Evolutionary conservation across 1,140 invertebrate genomes (phyloP).

Genomic region (Lordiphosa collinella): DNA sequence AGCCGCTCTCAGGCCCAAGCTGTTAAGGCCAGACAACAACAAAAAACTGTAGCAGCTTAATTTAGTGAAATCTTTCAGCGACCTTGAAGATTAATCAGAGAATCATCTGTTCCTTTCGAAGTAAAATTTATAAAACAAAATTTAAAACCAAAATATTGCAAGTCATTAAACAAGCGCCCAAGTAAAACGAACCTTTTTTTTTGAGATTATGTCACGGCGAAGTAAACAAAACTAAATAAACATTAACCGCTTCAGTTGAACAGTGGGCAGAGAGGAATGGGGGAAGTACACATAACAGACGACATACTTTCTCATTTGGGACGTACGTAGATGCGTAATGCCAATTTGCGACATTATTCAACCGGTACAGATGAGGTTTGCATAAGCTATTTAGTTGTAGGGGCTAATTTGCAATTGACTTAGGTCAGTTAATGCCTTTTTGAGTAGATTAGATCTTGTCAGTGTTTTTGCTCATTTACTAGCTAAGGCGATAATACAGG

Average conservation of each 20-base stretch:
- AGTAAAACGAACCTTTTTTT: constrained; percentile 30
- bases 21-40: constrained; percentile 29
- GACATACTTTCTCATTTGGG: constrained; percentile 64
- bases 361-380: constrained; percentile 33
- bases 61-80: constrained; percentile 56
- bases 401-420: constrained; percentile 2
- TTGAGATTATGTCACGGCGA: constrained; percentile 55
- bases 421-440: constrained; percentile 27
- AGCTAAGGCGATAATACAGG: too few species aligned
- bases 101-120: constrained; percentile 13
- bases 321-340: constrained; percentile 52
- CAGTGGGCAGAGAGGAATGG: neutral
- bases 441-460: too few species aligned
- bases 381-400: constrained; percentile 35
- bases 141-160: constrained; percentile 17
- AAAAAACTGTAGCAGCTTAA: constrained; percentile 61
- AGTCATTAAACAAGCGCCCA: constrained; percentile 48
- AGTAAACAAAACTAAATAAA: constrained; percentile 48
- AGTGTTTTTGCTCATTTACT: too few species aligned
- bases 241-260: constrained; percentile 67
- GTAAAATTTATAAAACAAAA: neutral
- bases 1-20: constrained; percentile 38
- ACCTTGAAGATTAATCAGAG: constrained; percentile 56
- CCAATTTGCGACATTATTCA: constrained; percentile 66
- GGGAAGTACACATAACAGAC: constrained; percentile 23